These are phyloP conservation scores for Orussus abietinus DNA, from an alignment of 1,140 invertebrate species.

Conservation along the genomic window DNA sequence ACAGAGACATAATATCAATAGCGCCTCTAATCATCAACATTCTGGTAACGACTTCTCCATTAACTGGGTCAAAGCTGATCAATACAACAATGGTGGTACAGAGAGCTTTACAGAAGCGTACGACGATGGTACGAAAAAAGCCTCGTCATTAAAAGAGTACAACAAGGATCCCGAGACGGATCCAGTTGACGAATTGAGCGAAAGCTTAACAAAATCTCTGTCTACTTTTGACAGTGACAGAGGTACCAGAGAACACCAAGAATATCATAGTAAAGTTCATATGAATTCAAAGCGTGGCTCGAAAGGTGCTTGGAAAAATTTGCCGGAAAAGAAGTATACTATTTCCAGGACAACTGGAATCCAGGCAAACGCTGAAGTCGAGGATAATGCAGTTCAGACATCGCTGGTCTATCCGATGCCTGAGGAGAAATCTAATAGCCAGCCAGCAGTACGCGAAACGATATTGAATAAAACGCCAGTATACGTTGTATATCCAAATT, in stretches of 20 bases:
- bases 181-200: conserved; percentile 52
- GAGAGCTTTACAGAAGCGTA: conserved; percentile 26
- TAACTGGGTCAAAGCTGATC: conserved; percentile 45
- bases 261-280: too few relatives aligned
- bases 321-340: conserved; percentile 20
- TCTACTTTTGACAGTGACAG: conserved; percentile 19
- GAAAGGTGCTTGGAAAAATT: conserved; percentile 19
- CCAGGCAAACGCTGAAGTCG: conserved; percentile 40
- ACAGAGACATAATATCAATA: conserved; percentile 26
- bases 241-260: conserved; percentile 37
- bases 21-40: conserved; percentile 21
- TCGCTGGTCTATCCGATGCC: conserved; percentile 37
- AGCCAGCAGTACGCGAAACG: conserved; percentile 28
- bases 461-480: conserved; percentile 65
- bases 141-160: conserved; percentile 29
- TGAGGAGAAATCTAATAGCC: conserved; percentile 19
- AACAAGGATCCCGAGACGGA: conserved; percentile 45
- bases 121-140: conserved; percentile 40
- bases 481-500: conserved; percentile 89
- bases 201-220: conserved; percentile 46
- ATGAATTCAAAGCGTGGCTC: too few relatives aligned
- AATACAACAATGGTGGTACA: conserved; percentile 22
- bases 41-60: conserved; percentile 44
- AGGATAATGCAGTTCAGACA: conserved; percentile 48
- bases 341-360: conserved; percentile 34